These are phyloP conservation scores for Allobates femoralis DNA, from an alignment of 2,797 vertebrate genomes.

Conservation along the genomic window DNA sequence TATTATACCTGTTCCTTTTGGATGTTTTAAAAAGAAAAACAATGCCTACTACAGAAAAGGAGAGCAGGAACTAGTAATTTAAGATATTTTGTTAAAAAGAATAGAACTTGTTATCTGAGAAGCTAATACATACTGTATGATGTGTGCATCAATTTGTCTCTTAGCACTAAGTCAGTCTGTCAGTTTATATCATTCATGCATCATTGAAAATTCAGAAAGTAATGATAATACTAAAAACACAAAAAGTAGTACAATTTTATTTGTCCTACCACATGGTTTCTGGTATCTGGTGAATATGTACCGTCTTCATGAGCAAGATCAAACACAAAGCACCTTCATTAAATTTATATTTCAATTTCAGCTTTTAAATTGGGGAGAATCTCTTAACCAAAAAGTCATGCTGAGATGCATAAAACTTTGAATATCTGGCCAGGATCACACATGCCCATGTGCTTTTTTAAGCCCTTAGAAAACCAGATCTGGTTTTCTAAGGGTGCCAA, in stretches of 20 bases:
- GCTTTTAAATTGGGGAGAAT: too few relatives aligned
- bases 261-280: not conserved
- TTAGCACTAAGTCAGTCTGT: not conserved
- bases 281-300: not conserved
- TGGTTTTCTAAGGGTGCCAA: too few relatives aligned
- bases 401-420: too few relatives aligned
- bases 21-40: slow-evolving; percentile 32
- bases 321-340: not conserved
- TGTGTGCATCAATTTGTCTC: not conserved
- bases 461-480: too few relatives aligned
- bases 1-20: slow-evolving; percentile 28
- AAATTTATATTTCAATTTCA: not conserved
- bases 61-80: not conserved
- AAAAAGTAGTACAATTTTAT: not conserved
- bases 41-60: slow-evolving; percentile 1
- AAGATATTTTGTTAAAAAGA: slow-evolving; percentile 14
- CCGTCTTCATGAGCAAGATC: not conserved
- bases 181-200: not conserved
- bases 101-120: not conserved
- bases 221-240: not conserved
- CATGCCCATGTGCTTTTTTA: too few relatives aligned
- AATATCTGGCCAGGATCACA: too few relatives aligned
- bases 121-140: not conserved
- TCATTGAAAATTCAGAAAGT: not conserved
- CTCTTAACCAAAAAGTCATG: too few relatives aligned